Conservation (phyloP, 2,888 invertebrate genomes). For the Vesta saturnalis region DNA sequence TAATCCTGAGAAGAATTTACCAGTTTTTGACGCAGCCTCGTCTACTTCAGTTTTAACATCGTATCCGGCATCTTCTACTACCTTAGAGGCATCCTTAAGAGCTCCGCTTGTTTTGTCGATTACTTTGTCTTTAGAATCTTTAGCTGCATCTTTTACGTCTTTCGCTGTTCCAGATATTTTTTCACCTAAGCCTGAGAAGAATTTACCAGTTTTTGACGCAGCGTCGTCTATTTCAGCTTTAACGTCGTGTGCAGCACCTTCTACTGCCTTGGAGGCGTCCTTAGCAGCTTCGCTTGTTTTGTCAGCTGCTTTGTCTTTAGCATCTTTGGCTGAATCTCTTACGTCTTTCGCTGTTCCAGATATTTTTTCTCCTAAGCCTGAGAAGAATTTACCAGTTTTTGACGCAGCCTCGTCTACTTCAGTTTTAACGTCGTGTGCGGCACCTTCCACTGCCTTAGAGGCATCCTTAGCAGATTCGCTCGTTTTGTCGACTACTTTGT, state of each 20-base stretch:
- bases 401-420: constrained; percentile 16
- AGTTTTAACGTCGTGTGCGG: background rate
- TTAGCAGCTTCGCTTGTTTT: constrained; percentile 22
- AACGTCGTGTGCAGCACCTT: constrained; percentile 16
- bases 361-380: constrained; percentile 5
- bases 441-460: background rate
- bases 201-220: constrained; percentile 36
- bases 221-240: constrained; percentile 24
- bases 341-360: constrained; percentile 20
- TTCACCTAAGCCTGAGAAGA: constrained; percentile 35
- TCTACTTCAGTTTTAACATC: constrained; percentile 17
- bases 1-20: constrained; percentile 19
- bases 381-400: constrained; percentile 11
- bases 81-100: background rate
- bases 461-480: constrained; percentile 12
- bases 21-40: constrained; percentile 39
- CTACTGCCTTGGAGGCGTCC: constrained; percentile 20
- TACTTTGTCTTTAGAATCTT: constrained; percentile 18
- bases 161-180: constrained; percentile 33
- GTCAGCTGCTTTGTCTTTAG: constrained; percentile 11
- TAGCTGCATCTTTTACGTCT: constrained; percentile 12
- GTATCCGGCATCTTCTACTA: background rate
- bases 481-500: constrained; percentile 48
- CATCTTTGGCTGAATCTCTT: constrained; percentile 27
- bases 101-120: constrained; percentile 41